Evolutionary conservation across 2,113 vertebrate genomes (phyloP).

Genomic region (Callorhinus ursinus): DNA sequence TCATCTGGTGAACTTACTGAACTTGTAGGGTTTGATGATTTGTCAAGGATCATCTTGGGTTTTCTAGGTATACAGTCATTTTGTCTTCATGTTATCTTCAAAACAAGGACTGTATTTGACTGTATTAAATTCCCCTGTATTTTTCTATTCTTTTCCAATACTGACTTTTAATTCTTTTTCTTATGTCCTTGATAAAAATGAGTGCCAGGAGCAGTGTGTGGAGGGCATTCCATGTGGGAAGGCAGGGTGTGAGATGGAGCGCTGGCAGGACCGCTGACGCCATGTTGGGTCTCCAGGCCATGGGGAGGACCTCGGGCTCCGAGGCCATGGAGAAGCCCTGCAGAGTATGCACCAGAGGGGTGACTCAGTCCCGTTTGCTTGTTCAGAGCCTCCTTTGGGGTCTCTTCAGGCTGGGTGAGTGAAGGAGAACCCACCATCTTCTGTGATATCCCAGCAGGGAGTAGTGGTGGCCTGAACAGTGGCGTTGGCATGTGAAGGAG

Average conservation of each 20-base stretch:
- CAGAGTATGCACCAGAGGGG: not conserved
- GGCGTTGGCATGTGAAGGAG: not conserved
- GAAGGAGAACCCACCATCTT: not conserved
- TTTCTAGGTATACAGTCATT: not conserved
- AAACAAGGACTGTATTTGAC: not conserved
- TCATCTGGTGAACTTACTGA: not conserved
- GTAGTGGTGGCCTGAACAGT: not conserved
- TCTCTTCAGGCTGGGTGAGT: not conserved
- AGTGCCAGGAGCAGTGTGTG: too few relatives aligned
- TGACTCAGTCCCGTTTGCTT: not conserved
- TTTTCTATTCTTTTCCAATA: not conserved
- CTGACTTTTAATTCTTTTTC: not conserved
- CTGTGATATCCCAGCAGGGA: not conserved
- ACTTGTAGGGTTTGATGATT: not conserved
- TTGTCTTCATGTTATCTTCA: not conserved
- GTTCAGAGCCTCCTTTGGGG: too few relatives aligned
- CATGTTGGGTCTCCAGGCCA: not conserved
- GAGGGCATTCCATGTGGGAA: not conserved
- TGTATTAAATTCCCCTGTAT: too few relatives aligned
- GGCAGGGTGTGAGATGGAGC: too few relatives aligned
- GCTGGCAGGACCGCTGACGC: rapidly evolving
- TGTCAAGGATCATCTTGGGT: not conserved
- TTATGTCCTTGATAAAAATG: not conserved
- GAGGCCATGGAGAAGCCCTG: not conserved
- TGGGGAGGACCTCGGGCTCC: not conserved